Percentiles rank a stretch among this genome's conserved stretches.
Evolutionary conservation across 2,113 vertebrate species (phyloP).

Genomic region (Balaenoptera acutorostrata): DNA sequence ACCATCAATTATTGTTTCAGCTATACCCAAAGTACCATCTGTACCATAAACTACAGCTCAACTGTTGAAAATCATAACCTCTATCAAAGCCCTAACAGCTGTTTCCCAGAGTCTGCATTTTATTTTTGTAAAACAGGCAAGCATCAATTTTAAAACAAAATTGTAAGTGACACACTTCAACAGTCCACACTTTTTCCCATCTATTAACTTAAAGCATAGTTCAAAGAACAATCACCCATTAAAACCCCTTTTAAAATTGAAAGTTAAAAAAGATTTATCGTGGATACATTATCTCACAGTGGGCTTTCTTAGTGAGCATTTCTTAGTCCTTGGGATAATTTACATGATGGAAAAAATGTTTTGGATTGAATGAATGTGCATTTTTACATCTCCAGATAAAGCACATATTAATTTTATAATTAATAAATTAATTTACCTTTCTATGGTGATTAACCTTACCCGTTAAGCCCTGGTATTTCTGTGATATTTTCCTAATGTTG

Average conservation of each 20-base stretch:
- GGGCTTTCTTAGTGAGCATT: background rate
- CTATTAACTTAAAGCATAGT: constrained; percentile 40
- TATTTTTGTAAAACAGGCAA: constrained; percentile 41
- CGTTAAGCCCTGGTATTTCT: constrained; percentile 25
- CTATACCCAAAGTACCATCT: constrained; percentile 69
- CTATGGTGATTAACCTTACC: constrained; percentile 16
- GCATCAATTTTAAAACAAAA: background rate
- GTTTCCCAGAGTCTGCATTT: constrained; percentile 55
- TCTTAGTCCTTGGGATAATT: constrained; percentile 25
- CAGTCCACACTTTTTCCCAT: background rate
- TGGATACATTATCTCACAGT: background rate
- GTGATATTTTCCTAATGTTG: constrained; percentile 51
- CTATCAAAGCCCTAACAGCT: constrained; percentile 72
- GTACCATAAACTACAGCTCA: constrained; percentile 80
- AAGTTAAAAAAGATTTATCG: constrained; percentile 39
- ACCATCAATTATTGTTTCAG: constrained; percentile 67
- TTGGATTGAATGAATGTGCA: background rate
- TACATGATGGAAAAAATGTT: background rate
- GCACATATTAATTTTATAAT: constrained; percentile 12
- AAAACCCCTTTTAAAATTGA: constrained; percentile 51
- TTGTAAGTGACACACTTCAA: constrained; percentile 35
- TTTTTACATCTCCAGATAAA: constrained; percentile 38
- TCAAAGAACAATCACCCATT: constrained; percentile 17
- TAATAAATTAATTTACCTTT: constrained; percentile 16
- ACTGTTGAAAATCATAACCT: constrained; percentile 79